Conservation (phyloP, 2,113 vertebrate species). For the Penelope pileata region DNA sequence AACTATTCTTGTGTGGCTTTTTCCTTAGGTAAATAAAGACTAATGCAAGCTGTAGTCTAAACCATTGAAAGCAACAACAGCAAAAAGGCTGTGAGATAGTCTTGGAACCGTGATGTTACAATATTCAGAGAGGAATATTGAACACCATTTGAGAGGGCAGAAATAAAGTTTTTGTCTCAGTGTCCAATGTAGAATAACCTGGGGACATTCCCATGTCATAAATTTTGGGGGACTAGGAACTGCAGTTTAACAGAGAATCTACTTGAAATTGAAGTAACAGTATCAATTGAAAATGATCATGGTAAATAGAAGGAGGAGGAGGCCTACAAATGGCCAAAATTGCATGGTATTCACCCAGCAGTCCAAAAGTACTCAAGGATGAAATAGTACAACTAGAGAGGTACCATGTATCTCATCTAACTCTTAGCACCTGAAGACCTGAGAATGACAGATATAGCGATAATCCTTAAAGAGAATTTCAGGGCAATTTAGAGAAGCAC, state of each 20-base stretch:
- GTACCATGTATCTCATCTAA: not conserved
- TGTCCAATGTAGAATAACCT: not conserved
- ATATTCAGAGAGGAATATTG: not conserved
- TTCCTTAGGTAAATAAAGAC: not conserved
- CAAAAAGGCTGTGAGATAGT: not conserved
- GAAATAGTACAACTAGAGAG: not conserved
- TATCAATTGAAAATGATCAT: not conserved
- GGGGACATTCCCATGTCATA: not conserved
- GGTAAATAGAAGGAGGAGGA: not conserved
- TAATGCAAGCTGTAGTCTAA: not conserved
- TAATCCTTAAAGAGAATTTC: not conserved
- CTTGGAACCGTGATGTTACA: not conserved
- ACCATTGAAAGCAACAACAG: not conserved
- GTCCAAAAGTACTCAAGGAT: not conserved
- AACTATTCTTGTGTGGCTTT: not conserved
- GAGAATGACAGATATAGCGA: not conserved
- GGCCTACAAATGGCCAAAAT: fast-evolving
- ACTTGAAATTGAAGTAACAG: not conserved
- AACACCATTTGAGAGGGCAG: not conserved
- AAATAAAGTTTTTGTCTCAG: not conserved
- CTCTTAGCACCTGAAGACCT: not conserved
- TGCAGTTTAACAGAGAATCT: not conserved
- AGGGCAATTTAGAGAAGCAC: fast-evolving
- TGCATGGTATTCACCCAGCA: not conserved
- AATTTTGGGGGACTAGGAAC: not conserved